These are phyloP conservation scores for Sebastes umbrosus DNA, from an alignment of 2,797 vertebrate species.

Conservation along the genomic window DNA sequence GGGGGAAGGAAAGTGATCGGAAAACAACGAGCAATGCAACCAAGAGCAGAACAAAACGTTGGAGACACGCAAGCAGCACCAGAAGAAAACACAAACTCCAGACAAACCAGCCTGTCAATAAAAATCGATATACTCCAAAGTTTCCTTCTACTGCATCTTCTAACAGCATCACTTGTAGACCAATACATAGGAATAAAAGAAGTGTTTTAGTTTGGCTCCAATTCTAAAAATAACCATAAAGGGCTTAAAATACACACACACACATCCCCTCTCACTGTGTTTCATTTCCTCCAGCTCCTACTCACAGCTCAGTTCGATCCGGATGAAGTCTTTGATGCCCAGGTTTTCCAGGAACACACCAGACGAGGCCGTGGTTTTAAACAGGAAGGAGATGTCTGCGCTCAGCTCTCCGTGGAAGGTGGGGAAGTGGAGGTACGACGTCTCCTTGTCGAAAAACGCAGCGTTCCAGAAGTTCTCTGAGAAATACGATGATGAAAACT, in stretches of 20 bases:
- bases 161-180: neutral
- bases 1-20: neutral
- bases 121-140: neutral
- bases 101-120: neutral
- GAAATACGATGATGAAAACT: neutral
- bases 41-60: neutral
- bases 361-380: constrained; percentile 86
- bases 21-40: neutral
- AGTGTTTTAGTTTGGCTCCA: neutral
- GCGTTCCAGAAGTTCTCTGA: constrained; percentile 91
- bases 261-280: neutral
- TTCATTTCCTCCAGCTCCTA: constrained; percentile 24
- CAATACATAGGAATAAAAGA: neutral
- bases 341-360: constrained; percentile 93
- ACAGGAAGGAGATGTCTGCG: constrained; percentile 91
- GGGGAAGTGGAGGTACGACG: constrained; percentile 90
- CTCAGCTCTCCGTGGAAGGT: constrained; percentile 90
- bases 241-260: neutral
- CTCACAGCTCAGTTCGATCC: constrained; percentile 91
- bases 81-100: neutral
- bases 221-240: neutral
- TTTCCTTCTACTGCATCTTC: neutral
- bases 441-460: constrained; percentile 91
- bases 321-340: constrained; percentile 90
- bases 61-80: neutral